phyloP scores from a whole-genome alignment of 2,888 invertebrate genomes.

The Epiblema foenella region DNA sequence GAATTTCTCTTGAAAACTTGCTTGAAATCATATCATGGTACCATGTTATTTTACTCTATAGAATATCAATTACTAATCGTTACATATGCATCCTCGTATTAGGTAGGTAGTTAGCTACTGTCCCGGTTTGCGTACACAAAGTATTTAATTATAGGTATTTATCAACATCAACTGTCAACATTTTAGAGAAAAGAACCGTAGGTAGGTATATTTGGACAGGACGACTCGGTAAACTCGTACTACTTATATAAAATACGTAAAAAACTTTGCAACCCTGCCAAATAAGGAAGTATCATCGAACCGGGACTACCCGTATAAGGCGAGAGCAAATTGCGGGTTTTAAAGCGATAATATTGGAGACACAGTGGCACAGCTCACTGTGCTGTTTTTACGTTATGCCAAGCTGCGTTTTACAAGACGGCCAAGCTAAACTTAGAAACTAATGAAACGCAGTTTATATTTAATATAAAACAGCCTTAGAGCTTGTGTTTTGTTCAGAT shows the following conservation, averaged over 20 bases:
- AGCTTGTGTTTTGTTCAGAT: background rate
- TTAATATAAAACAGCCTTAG: background rate
- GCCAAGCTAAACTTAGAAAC: no score
- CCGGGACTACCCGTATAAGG: constrained; percentile 30
- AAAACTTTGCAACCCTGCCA: constrained; percentile 9
- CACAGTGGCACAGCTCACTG: constrained; percentile 15
- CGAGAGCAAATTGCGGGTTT: constrained; percentile 29
- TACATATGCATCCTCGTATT: no score
- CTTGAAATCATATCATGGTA: background rate
- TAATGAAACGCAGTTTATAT: background rate
- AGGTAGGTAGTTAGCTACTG: no score
- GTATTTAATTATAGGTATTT: background rate
- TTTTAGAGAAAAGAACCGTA: background rate
- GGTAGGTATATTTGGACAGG: no score
- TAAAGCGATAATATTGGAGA: constrained; percentile 39
- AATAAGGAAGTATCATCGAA: constrained; percentile 29
- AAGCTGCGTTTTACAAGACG: no score
- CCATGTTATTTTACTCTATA: no score
- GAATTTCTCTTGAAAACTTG: background rate
- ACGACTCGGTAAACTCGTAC: background rate
- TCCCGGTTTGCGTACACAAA: no score
- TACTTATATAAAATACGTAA: background rate
- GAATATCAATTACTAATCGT: background rate
- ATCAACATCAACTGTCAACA: background rate
- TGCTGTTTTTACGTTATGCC: background rate